Evolutionary conservation across 1,140 invertebrate genomes (phyloP).

Genomic region (Cotesia typhae): DNA sequence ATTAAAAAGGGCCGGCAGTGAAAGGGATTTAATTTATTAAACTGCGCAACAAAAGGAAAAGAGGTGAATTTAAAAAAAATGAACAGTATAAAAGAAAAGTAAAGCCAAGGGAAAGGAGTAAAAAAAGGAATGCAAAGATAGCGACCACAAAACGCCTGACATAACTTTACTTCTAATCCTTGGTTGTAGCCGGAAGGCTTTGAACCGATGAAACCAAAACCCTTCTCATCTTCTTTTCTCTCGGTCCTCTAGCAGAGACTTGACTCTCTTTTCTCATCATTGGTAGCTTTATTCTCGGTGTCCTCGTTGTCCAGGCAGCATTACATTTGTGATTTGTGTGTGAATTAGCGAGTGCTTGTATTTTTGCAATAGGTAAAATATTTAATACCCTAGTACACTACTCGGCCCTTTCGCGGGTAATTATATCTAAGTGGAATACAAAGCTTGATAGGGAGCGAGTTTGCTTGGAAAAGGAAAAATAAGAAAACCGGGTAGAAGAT

Average conservation of each 20-base stretch:
- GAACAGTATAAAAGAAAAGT: constrained; percentile 14
- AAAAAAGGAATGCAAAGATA: constrained; percentile 55
- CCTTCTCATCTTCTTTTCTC: constrained; percentile 31
- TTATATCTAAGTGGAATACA: constrained; percentile 52
- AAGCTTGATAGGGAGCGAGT: constrained; percentile 40
- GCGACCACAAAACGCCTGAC: constrained; percentile 52
- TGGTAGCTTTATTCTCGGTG: constrained; percentile 22
- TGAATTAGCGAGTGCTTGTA: constrained; percentile 25
- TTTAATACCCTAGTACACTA: constrained; percentile 44
- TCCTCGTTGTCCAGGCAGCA: constrained; percentile 1
- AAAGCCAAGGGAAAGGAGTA: constrained; percentile 18
- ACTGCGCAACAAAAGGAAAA: not conserved
- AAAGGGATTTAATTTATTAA: too few species aligned
- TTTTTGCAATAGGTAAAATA: constrained; percentile 49
- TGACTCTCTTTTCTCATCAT: constrained; percentile 7
- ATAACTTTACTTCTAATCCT: constrained; percentile 56
- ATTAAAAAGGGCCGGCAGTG: too few species aligned
- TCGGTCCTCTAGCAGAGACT: constrained; percentile 1
- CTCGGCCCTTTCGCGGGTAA: constrained; percentile 48
- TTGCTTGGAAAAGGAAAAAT: constrained; percentile 4
- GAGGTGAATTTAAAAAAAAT: constrained; percentile 20
- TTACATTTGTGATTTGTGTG: constrained; percentile 36
- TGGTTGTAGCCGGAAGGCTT: constrained; percentile 40
- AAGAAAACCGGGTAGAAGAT: constrained; percentile 1
- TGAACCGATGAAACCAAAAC: constrained; percentile 38